These are phyloP conservation scores for Argyrosomus japonicus DNA, from an alignment of 2,113 vertebrate species.

Conservation along the genomic window DNA sequence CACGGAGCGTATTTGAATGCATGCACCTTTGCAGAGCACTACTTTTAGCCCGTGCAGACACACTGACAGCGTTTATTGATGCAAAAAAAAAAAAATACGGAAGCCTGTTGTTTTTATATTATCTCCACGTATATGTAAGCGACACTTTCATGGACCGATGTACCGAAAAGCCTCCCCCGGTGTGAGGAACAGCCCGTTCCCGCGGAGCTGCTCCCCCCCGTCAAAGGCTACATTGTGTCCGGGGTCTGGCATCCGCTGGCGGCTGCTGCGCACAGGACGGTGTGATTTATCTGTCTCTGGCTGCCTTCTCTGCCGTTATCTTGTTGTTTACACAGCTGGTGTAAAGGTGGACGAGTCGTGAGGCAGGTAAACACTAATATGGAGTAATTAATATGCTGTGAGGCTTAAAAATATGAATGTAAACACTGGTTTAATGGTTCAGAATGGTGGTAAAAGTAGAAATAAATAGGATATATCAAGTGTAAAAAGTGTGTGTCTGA, in stretches of 20 bases:
- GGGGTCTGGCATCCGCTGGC: slow-evolving; percentile 58
- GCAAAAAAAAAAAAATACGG: neutral
- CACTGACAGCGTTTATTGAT: slow-evolving; percentile 10
- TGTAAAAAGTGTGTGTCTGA: too few relatives aligned
- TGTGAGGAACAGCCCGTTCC: slow-evolving; percentile 47
- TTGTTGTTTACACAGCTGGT: slow-evolving; percentile 1
- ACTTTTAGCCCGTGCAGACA: slow-evolving; percentile 11
- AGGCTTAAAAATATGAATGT: too few relatives aligned
- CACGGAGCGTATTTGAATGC: neutral
- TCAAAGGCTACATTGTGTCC: slow-evolving; percentile 80
- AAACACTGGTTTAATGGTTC: neutral
- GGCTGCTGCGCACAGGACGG: slow-evolving; percentile 67
- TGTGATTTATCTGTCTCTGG: slow-evolving; percentile 21
- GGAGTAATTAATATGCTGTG: too few relatives aligned
- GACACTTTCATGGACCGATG: slow-evolving; percentile 3
- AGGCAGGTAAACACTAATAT: neutral
- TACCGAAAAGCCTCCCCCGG: slow-evolving; percentile 6
- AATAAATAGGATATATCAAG: too few relatives aligned
- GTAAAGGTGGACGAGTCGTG: neutral
- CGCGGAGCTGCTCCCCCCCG: slow-evolving; percentile 30
- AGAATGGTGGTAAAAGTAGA: too few relatives aligned
- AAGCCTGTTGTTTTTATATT: neutral
- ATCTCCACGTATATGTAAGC: neutral
- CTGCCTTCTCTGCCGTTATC: neutral
- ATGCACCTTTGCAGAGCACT: neutral